A percentile compares a stretch with the other conserved stretches of the same genome.
Conservation (phyloP, 2,113 vertebrate species). For the Thinocorus orbignyianus region DNA sequence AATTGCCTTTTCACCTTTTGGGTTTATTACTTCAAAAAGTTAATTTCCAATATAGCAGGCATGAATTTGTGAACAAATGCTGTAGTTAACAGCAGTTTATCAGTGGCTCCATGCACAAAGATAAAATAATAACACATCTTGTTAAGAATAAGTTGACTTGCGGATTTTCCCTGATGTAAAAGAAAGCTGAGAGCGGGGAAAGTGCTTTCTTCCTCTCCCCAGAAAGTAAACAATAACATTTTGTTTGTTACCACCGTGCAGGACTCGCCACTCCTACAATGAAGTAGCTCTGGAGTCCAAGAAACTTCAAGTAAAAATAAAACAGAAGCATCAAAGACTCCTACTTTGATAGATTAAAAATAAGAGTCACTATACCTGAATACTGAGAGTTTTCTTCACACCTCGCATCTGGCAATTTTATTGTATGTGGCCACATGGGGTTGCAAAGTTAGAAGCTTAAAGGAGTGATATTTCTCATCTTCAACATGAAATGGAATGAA, state of each 20-base stretch:
- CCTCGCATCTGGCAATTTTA: background rate
- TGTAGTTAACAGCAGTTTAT: background rate
- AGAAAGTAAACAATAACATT: background rate
- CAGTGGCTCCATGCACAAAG: background rate
- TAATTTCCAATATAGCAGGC: background rate
- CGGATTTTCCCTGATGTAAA: background rate
- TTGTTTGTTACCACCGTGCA: background rate
- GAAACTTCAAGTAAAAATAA: background rate
- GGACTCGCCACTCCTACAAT: background rate
- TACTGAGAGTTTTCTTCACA: background rate
- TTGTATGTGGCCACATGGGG: background rate
- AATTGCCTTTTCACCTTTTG: background rate
- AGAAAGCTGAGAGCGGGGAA: background rate
- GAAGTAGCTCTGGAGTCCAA: background rate
- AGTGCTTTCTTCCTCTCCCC: background rate
- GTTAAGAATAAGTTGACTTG: background rate
- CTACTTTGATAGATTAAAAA: background rate
- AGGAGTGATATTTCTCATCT: background rate
- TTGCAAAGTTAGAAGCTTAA: background rate
- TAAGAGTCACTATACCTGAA: background rate
- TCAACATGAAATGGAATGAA: background rate
- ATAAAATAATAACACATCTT: background rate
- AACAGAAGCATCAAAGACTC: background rate
- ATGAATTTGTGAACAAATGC: background rate
- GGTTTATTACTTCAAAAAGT: background rate